Percentiles rank a stretch among this genome's conserved stretches.
phyloP scores from a whole-genome alignment of 2,888 invertebrate genomes.

The Catotricha subobsoleta region DNA sequence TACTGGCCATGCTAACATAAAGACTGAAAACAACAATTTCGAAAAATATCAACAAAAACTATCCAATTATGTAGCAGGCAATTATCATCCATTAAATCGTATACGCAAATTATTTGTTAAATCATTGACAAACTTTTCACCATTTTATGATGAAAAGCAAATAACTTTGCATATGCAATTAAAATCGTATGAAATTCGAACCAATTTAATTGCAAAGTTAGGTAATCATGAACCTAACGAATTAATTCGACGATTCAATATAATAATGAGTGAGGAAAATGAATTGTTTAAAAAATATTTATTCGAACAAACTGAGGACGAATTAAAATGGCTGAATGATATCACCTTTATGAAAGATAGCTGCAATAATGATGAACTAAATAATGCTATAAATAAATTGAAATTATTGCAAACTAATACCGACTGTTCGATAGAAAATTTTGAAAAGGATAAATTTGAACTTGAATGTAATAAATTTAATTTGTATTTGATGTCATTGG shows the following conservation, averaged over 20 bases:
- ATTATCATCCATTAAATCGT: constrained; percentile 11
- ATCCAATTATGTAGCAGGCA: neutral
- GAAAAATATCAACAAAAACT: neutral
- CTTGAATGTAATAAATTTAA: neutral
- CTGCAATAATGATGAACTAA: too few relatives aligned
- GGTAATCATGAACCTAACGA: neutral
- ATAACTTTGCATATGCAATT: constrained; percentile 8
- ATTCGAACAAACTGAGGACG: neutral
- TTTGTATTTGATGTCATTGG: neutral
- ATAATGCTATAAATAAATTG: too few relatives aligned
- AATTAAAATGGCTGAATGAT: neutral
- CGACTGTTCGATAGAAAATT: neutral
- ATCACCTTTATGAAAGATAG: too few relatives aligned
- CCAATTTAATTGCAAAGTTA: neutral
- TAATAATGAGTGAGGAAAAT: constrained; percentile 1
- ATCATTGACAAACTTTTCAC: constrained; percentile 11
- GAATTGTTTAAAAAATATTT: neutral
- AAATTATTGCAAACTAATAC: too few relatives aligned
- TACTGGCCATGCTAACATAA: neutral
- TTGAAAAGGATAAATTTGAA: neutral
- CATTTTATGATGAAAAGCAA: constrained; percentile 11
- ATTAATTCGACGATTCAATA: neutral
- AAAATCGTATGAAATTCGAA: neutral
- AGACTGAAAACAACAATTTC: neutral
- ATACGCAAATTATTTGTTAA: constrained; percentile 12